Conservation (phyloP, 2,888 invertebrate species). For the Agrotis exclamationis region DNA sequence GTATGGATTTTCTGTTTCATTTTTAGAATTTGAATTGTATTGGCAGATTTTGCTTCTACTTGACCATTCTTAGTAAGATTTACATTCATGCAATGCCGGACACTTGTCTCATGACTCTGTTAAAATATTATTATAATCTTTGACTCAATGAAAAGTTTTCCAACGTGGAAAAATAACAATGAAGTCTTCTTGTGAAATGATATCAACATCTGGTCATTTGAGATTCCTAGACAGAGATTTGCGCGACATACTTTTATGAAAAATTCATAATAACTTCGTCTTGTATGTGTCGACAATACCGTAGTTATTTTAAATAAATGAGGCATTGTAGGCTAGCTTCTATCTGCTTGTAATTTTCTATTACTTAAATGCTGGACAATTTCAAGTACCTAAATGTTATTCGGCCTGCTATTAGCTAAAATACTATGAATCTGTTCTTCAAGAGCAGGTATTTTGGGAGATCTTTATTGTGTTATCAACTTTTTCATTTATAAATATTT, state of each 20-base stretch:
- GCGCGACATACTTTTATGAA: background rate
- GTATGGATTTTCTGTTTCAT: constrained; percentile 52
- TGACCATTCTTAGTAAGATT: background rate
- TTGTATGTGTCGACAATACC: too few species aligned
- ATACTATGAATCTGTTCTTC: too few species aligned
- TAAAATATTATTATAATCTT: constrained; percentile 7
- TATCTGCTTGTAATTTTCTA: too few species aligned
- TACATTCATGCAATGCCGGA: background rate
- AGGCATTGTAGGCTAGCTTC: too few species aligned
- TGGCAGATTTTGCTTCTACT: constrained; percentile 20
- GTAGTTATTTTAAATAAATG: background rate
- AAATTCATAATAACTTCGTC: constrained; percentile 20
- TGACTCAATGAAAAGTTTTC: background rate
- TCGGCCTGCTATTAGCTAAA: too few species aligned
- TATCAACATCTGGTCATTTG: constrained; percentile 34
- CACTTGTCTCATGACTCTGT: background rate
- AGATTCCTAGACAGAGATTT: constrained; percentile 6
- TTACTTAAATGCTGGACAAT: too few species aligned
- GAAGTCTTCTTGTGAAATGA: constrained; percentile 11
- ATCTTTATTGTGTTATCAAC: too few species aligned
- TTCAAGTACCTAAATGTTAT: too few species aligned
- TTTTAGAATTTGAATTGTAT: constrained; percentile 39
- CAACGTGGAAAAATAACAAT: constrained; percentile 13
- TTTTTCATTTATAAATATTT: too few species aligned
- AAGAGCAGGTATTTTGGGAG: too few species aligned